These are phyloP conservation scores for Pelmatolapia mariae DNA, from an alignment of 2,113 vertebrate species.

Conservation along the genomic window DNA sequence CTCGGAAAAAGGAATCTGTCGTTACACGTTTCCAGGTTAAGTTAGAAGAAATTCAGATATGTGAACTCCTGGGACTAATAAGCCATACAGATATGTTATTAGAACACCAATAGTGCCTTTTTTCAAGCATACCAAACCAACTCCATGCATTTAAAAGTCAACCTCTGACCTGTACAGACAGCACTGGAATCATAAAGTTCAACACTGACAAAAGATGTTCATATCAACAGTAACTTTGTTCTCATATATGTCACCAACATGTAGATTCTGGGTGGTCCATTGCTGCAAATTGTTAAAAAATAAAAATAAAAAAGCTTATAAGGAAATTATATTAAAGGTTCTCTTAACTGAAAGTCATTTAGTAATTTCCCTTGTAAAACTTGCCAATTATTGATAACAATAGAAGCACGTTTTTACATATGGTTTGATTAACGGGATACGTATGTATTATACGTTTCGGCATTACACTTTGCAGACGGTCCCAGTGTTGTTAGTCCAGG, in stretches of 20 bases:
- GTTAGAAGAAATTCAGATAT: neutral
- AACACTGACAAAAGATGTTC: neutral
- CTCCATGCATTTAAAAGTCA: neutral
- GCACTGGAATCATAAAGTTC: neutral
- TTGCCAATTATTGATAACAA: neutral
- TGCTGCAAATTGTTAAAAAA: neutral
- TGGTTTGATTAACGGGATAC: neutral
- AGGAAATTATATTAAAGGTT: neutral
- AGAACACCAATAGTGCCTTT: neutral
- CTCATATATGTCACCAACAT: neutral
- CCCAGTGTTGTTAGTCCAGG: neutral
- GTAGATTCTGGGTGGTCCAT: neutral
- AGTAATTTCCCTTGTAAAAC: neutral
- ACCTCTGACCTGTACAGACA: neutral
- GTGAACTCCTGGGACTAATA: neutral
- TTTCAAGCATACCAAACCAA: neutral
- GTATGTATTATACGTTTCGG: neutral
- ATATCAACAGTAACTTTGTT: neutral
- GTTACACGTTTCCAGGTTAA: neutral
- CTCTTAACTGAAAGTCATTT: neutral
- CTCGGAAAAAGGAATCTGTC: neutral
- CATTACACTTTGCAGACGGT: neutral
- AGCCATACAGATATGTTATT: neutral
- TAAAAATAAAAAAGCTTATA: neutral
- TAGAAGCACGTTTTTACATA: neutral